phyloP scores from a whole-genome alignment of 92 coral and sea anemone genomes.

The Epizoanthus illoricatus region DNA sequence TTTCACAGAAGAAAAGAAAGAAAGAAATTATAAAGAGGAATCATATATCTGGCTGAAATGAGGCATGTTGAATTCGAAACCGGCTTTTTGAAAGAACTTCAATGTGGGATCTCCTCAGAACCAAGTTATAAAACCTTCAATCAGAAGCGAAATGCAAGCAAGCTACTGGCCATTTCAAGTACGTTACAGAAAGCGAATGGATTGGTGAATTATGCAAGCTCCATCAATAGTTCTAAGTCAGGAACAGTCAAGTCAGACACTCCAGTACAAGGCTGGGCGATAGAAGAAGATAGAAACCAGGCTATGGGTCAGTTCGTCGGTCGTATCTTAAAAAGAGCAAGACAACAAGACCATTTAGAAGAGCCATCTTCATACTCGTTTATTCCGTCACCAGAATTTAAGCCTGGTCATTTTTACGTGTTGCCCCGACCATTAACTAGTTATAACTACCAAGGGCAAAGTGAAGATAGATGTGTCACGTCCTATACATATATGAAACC shows the following conservation, averaged over 20 bases:
- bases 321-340: background rate
- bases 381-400: conserved; percentile 61
- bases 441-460: conserved; percentile 34
- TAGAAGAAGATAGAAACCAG: conserved; percentile 17
- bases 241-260: background rate
- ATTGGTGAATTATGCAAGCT: background rate
- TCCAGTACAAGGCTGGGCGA: conserved; percentile 35
- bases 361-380: conserved; percentile 29
- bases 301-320: background rate
- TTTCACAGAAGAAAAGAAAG: no score
- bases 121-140: background rate
- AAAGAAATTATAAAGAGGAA: no score
- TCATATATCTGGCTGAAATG: background rate
- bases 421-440: conserved; percentile 41
- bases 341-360: conserved; percentile 7
- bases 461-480: conserved; percentile 17
- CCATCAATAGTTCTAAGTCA: background rate
- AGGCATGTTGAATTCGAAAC: background rate
- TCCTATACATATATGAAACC: conserved; percentile 34
- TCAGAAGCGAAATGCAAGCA: background rate
- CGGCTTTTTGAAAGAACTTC: background rate
- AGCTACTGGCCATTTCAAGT: background rate
- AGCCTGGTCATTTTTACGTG: conserved; percentile 59
- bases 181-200: background rate
- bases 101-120: background rate